A percentile compares a stretch with the other conserved stretches of the same genome.
Conservation (phyloP, 2,888 invertebrate species). For the Thyatira batis region DNA sequence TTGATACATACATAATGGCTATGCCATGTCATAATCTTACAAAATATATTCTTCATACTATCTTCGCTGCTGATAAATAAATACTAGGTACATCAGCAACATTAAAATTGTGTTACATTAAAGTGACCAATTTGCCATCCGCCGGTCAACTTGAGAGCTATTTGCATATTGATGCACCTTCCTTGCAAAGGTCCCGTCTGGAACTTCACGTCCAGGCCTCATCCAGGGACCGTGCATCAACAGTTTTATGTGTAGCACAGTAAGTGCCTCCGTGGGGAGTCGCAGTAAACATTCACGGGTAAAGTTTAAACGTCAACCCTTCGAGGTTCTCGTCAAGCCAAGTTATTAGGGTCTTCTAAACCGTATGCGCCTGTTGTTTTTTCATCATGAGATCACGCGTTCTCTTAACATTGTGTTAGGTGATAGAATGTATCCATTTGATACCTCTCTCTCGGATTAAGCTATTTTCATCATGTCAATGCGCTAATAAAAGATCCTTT, state of each 20-base stretch:
- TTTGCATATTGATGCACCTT: background rate
- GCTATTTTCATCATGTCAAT: background rate
- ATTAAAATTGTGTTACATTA: background rate
- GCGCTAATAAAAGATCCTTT: background rate
- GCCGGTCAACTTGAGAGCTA: background rate
- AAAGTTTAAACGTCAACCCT: constrained; percentile 73
- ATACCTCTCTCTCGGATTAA: background rate
- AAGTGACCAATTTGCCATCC: background rate
- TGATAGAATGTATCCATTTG: constrained; percentile 2
- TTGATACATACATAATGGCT: no score
- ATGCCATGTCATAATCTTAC: no score
- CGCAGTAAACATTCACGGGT: constrained; percentile 66
- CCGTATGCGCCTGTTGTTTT: constrained; percentile 47
- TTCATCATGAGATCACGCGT: constrained; percentile 33
- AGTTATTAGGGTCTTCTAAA: constrained; percentile 66
- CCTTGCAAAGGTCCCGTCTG: background rate
- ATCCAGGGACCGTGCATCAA: constrained; percentile 46
- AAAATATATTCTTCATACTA: no score
- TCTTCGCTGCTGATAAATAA: no score
- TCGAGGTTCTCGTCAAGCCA: constrained; percentile 50
- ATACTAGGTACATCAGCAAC: background rate
- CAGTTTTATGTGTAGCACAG: constrained; percentile 57
- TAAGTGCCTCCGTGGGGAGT: constrained; percentile 58
- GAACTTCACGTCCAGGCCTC: constrained; percentile 16
- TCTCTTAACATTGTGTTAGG: constrained; percentile 3